Evolutionary conservation across 2,797 vertebrate species (phyloP).

Genomic region (Cheirogaleus major): DNA sequence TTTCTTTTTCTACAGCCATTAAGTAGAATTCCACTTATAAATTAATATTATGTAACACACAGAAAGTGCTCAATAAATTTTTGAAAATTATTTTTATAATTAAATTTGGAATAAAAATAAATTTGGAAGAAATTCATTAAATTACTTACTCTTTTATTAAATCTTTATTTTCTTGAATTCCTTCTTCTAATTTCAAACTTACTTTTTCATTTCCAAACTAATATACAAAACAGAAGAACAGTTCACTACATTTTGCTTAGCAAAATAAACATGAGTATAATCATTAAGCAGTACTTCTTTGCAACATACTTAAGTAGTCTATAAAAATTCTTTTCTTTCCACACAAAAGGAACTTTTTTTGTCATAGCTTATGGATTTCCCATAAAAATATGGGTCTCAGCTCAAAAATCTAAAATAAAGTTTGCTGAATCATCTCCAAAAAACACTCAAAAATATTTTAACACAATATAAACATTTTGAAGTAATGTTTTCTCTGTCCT

Average conservation of each 20-base stretch:
- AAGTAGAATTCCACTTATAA: conserved; percentile 7
- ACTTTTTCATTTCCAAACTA: conserved; percentile 97
- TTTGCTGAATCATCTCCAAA: conserved; percentile 37
- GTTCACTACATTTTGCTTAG: conserved; percentile 60
- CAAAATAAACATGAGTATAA: conserved; percentile 52
- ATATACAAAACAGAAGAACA: conserved; percentile 65
- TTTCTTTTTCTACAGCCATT: not conserved
- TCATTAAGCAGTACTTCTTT: conserved; percentile 51
- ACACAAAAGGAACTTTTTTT: conserved; percentile 37
- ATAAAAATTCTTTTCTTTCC: conserved; percentile 30
- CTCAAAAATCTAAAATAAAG: conserved; percentile 51
- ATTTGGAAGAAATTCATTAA: conserved; percentile 41
- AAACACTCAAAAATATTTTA: conserved; percentile 42
- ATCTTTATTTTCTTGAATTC: conserved; percentile 94
- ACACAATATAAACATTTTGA: conserved; percentile 24
- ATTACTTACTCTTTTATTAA: conserved; percentile 92
- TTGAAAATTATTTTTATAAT: conserved; percentile 38
- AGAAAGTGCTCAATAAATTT: conserved; percentile 29
- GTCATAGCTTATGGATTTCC: not conserved
- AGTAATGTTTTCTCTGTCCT: conserved; percentile 12
- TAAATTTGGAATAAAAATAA: conserved; percentile 25
- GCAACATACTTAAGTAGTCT: not conserved
- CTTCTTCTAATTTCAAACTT: conserved; percentile 94
- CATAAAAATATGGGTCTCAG: not conserved
- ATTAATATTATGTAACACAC: not conserved